A percentile compares a stretch with the other conserved stretches of the same genome.
phyloP scores from a whole-genome alignment of 2,797 vertebrate species.

The Lepilemur septentrionalis region DNA sequence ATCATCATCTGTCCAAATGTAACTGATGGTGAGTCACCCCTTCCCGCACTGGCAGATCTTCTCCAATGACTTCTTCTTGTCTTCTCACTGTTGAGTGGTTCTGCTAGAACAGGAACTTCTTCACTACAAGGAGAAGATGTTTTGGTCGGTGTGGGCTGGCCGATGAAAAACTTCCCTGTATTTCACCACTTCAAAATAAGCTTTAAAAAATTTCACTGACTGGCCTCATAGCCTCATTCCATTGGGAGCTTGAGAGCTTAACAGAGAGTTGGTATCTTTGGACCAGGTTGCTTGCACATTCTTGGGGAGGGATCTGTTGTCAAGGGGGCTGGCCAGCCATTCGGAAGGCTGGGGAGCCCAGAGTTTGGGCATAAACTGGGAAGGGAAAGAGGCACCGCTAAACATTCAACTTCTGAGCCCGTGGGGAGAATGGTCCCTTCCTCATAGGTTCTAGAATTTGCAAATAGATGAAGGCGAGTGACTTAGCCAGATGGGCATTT shows the following conservation, averaged over 20 bases:
- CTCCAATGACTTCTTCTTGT: background rate
- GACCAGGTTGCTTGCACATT: background rate
- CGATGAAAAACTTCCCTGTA: background rate
- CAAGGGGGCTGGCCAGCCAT: background rate
- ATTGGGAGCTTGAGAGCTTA: background rate
- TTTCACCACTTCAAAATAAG: background rate
- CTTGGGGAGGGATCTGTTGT: background rate
- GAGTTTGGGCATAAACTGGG: background rate
- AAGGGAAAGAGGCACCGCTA: background rate
- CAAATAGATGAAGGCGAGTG: background rate
- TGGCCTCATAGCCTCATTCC: background rate
- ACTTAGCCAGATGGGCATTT: background rate
- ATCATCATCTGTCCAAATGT: background rate
- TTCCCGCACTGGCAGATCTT: background rate
- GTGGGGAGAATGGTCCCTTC: background rate
- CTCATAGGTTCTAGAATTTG: background rate
- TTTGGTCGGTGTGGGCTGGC: background rate
- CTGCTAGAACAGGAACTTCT: background rate
- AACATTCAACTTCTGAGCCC: background rate
- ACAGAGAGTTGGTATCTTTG: fast-evolving
- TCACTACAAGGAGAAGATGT: background rate
- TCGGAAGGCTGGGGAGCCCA: background rate
- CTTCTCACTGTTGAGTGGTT: background rate
- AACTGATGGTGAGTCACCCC: fast-evolving
- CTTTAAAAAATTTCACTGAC: background rate